These are phyloP conservation scores for Brevimyrus niger DNA, from an alignment of 2,113 vertebrate species.

Conservation along the genomic window DNA sequence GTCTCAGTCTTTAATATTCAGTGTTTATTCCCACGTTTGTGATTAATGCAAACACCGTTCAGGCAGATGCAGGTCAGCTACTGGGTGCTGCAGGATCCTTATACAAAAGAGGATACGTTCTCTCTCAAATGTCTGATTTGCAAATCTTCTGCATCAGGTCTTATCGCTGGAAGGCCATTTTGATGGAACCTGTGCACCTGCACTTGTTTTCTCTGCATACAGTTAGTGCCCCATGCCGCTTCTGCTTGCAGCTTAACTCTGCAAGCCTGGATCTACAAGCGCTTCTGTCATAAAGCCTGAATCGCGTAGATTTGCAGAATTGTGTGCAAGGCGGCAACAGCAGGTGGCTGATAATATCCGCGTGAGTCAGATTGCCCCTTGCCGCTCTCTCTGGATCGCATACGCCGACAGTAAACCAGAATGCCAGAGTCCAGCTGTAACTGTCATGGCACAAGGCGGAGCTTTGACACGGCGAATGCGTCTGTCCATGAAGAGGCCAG, in stretches of 20 bases:
- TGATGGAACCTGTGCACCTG: background rate
- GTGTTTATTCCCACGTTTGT: background rate
- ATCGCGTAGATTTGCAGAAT: background rate
- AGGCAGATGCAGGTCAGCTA: background rate
- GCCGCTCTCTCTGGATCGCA: background rate
- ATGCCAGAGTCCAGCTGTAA: background rate
- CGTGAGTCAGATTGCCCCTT: background rate
- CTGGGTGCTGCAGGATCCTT: background rate
- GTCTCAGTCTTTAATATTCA: background rate
- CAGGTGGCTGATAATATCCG: background rate
- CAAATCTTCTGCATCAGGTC: background rate
- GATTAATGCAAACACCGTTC: constrained; percentile 1
- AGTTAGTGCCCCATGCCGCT: background rate
- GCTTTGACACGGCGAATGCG: background rate
- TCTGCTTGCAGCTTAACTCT: background rate
- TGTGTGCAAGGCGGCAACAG: background rate
- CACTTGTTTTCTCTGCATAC: background rate
- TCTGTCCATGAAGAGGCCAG: background rate
- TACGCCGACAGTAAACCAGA: background rate
- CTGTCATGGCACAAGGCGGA: background rate
- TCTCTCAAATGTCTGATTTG: background rate
- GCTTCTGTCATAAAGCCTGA: background rate
- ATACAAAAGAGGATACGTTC: background rate
- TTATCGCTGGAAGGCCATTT: background rate
- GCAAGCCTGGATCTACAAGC: background rate